phyloP scores from a whole-genome alignment of 2,888 invertebrate genomes.

The Thysanoteuthis rhombus region DNA sequence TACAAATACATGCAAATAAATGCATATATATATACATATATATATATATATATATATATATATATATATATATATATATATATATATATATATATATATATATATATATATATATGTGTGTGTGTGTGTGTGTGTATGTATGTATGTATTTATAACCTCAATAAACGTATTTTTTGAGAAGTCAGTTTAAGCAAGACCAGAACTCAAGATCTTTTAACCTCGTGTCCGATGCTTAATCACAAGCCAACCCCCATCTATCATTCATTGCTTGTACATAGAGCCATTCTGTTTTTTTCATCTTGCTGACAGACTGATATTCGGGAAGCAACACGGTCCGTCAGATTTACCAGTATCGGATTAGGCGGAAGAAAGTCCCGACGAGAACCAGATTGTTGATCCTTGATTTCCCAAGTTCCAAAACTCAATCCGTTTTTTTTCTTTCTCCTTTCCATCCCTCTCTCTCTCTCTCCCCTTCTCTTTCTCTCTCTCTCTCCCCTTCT shows the following conservation, averaged over 20 bases:
- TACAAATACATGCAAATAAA: no score
- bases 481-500: no score
- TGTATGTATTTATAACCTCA: no score
- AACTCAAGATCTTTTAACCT: background rate
- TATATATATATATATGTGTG: no score
- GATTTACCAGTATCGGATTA: background rate
- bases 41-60: no score
- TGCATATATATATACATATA: no score
- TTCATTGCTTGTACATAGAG: background rate
- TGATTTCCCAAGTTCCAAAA: background rate
- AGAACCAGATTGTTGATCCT: constrained; percentile 12
- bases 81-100: no score
- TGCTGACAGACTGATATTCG: background rate
- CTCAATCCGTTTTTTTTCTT: background rate
- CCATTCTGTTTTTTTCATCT: background rate
- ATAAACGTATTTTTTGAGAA: background rate
- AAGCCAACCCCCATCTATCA: background rate
- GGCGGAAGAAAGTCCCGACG: background rate
- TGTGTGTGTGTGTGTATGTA: no score
- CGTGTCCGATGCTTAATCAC: background rate
- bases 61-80: no score
- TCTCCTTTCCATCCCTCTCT: background rate
- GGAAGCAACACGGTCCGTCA: background rate
- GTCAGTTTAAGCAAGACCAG: no score
- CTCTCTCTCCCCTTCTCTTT: background rate